Percentiles rank a stretch among this genome's conserved stretches.
phyloP scores from a whole-genome alignment of 2,888 invertebrate species.

The Lymantria dispar region DNA sequence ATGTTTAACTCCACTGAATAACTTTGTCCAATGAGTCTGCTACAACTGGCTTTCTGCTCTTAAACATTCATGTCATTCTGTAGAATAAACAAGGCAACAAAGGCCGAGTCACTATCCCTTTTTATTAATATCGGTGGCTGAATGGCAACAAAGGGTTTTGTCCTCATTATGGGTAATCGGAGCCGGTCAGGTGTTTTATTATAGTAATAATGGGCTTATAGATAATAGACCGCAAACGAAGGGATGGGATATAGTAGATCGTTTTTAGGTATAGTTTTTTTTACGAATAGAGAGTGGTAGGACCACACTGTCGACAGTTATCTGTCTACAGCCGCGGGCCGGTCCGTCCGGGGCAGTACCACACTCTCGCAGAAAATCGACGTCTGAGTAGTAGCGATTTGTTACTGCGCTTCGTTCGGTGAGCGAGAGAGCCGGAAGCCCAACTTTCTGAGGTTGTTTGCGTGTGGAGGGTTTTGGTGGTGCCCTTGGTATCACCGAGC shows the following conservation, averaged over 20 bases:
- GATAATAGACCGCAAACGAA: slow-evolving; percentile 44
- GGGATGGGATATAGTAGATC: slow-evolving; percentile 24
- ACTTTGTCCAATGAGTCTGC: slow-evolving; percentile 47
- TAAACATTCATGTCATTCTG: slow-evolving; percentile 71
- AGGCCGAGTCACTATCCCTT: slow-evolving; percentile 68
- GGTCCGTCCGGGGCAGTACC: too few species aligned
- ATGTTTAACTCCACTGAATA: slow-evolving; percentile 31
- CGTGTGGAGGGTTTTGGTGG: too few species aligned
- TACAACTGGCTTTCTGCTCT: slow-evolving; percentile 55
- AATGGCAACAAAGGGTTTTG: slow-evolving; percentile 71
- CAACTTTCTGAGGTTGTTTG: too few species aligned
- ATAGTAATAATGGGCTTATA: slow-evolving; percentile 64
- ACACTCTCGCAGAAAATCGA: too few species aligned
- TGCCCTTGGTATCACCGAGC: too few species aligned
- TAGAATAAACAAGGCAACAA: slow-evolving; percentile 73
- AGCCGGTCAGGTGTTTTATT: slow-evolving; percentile 77
- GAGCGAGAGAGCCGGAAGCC: too few species aligned
- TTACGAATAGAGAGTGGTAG: too few species aligned
- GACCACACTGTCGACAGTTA: too few species aligned
- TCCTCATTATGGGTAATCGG: slow-evolving; percentile 72
- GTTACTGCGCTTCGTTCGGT: too few species aligned
- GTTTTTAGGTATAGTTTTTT: slow-evolving; percentile 13
- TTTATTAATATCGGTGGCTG: slow-evolving; percentile 76
- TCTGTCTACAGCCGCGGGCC: too few species aligned
- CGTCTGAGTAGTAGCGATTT: too few species aligned